Evolutionary conservation across 2,888 invertebrate species (phyloP), one percentile per base, ranked within the genome.

Genomic region (Sympetrum striolatum): DNA sequence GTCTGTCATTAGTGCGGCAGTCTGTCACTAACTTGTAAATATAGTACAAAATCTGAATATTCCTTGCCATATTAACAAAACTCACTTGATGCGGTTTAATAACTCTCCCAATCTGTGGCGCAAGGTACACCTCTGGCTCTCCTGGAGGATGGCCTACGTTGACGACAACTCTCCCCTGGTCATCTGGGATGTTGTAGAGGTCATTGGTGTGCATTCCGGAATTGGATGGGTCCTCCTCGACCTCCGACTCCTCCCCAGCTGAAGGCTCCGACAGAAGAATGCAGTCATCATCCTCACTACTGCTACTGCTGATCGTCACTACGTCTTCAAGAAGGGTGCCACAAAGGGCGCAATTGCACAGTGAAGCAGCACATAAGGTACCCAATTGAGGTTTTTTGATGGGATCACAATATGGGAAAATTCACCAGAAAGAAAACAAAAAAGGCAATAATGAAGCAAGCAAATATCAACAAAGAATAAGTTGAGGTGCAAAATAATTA

Each of bases 121-220:
- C 98, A 91, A 99, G 95, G 94, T 97, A 99, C 92, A 99, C 97
- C 93, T 98, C 98, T 25, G 97, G 96, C 93, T 99, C 99, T 90
- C 96, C 96, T 91, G 97, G 97, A 0, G 98, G 97, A 94, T 99
- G 99, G 12, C 98, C 98, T 39, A 99, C 96, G 94, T 99, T 99
- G 90, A 99, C 97, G 91, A 98, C 95, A 22, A 99, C 98, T 37
- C 98, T 95, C 0, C 99, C 99, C 93, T 97, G 96, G 91, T 97
- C 97, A 94, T 99, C 98, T 0, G 98, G 98, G 92, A 97, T 95
- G 94, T 99, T 99, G 93, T 98, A 97, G 10, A 96, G 95, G 94
- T 99, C 99, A 93, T 98, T 98, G 8, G 98, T 98, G 93, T 99
- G 99, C 94, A 98, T 96, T 80, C 98, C 98, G 92, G 98, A 98